Base-by-base conservation (phyloP, 1,140 invertebrate genomes). In the Chrysomallon squamiferum region DNA sequence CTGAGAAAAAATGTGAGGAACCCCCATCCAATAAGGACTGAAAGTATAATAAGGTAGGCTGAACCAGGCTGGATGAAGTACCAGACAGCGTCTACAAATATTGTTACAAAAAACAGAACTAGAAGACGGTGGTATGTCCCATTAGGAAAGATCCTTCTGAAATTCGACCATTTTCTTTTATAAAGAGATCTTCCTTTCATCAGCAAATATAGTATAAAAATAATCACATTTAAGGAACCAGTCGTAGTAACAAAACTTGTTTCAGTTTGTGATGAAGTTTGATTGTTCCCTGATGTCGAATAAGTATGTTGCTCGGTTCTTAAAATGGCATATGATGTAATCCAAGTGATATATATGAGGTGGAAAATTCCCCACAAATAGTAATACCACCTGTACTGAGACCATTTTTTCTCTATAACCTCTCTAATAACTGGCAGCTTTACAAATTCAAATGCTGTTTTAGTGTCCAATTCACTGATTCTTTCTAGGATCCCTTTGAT, bases 1-100 rank as follows among this genome's bases (percentile, higher is more conserved):
- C 76, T 30, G 3, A 73, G 60, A 62, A 75, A 75, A 56, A 77
- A 77, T 2, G 72, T 52, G 3, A 57, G 59, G 59, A 77, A 77
- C 69, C 66, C 68, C 71, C 76, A 75, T 1, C 76, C 73, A 2
- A 69, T 65, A 1, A 77, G 65, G 18, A 75, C 58, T 7, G 73
- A 68, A 15, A 75, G 32, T 5, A 73, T 74, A 6, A 75, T 65
- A 18, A 68, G 30, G 41, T 66, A 61, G 43, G 72, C 65, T 27
- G 59, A 66, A 45, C 65, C 65, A 30, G 61, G 43, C 6, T 38
- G 18, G 27, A 30, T 22, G 52, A 13, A 18, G 29, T 32, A 62
- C 67, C 65, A 71, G 29, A 73, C 32, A 20, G 66, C 61, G 59
- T 79, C 77, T 2, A 68, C 58, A 20, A 76, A 47, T 18, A 77